Conservation (phyloP, 1,140 invertebrate species). For the Lanistes nyassanus region DNA sequence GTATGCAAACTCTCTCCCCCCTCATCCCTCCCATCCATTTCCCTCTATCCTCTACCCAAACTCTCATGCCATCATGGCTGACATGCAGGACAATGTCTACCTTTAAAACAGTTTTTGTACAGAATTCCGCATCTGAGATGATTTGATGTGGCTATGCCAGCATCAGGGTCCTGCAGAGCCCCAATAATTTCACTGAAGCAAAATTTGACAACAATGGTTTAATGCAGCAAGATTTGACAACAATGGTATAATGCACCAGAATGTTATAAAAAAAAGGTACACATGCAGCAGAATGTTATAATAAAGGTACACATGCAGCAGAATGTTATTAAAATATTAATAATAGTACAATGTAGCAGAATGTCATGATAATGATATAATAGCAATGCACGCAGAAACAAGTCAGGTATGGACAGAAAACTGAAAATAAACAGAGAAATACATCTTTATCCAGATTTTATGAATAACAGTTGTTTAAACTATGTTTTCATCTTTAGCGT, state of each 20-base stretch:
- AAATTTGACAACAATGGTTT: constrained; percentile 34
- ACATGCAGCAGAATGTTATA: too few relatives aligned
- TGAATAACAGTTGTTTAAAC: not conserved
- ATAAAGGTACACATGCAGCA: too few relatives aligned
- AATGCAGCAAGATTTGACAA: constrained; percentile 35
- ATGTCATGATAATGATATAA: too few relatives aligned
- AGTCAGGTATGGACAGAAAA: not conserved
- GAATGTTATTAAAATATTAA: not conserved
- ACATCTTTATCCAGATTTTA: not conserved
- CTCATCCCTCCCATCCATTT: not conserved
- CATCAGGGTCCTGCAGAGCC: constrained; percentile 53
- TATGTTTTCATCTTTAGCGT: too few relatives aligned
- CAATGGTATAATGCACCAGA: constrained; percentile 45
- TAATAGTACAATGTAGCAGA: too few relatives aligned
- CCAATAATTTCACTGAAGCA: constrained; percentile 54
- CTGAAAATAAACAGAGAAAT: not conserved
- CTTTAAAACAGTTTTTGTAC: constrained; percentile 56
- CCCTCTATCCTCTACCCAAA: too few relatives aligned
- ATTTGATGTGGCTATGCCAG: constrained; percentile 46
- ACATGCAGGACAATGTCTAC: constrained; percentile 19
- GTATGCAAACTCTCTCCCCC: too few relatives aligned
- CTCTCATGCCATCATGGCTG: not conserved
- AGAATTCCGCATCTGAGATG: constrained; percentile 51
- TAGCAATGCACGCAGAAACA: not conserved
- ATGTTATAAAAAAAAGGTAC: too few relatives aligned